Conservation (phyloP, 2,888 invertebrate species). For the Plutella xylostella region DNA sequence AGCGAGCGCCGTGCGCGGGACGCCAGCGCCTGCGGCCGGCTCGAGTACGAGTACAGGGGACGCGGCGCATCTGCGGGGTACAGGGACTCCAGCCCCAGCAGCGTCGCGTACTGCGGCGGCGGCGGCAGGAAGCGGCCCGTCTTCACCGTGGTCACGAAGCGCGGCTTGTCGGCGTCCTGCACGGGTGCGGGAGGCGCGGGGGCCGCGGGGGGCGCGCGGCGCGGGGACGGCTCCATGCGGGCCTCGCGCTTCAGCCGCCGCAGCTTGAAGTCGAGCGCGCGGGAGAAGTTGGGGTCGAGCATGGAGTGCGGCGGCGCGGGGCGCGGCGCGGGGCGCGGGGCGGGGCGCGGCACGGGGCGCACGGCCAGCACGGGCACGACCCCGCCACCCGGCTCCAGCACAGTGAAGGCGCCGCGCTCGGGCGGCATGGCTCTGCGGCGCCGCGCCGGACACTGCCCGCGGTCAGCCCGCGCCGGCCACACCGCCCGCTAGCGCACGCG, state of each 20-base stretch:
- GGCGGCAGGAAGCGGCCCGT: constrained; percentile 84
- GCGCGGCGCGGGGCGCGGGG: constrained; percentile 13
- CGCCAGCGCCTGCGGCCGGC: constrained; percentile 69
- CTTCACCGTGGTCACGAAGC: constrained; percentile 86
- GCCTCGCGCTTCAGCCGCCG: constrained; percentile 73
- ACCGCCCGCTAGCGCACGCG: constrained; percentile 15
- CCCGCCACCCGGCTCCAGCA: constrained; percentile 11
- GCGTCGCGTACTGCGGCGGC: constrained; percentile 75
- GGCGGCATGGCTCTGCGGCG: constrained; percentile 11
- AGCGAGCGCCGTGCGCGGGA: constrained; percentile 27
- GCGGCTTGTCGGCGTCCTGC: constrained; percentile 46
- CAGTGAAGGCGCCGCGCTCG: constrained; percentile 12
- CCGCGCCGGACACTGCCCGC: constrained; percentile 10
- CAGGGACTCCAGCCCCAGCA: constrained; percentile 69
- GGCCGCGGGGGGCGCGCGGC: constrained; percentile 23
- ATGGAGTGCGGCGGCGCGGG: constrained; percentile 27
- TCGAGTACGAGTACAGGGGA: constrained; percentile 75
- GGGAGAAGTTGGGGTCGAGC: constrained; percentile 72
- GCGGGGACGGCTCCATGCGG: constrained; percentile 36
- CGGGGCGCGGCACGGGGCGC: constrained; percentile 15
- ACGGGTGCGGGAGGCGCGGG: constrained; percentile 17
- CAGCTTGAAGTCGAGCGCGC: constrained; percentile 78
- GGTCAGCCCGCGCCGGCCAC: constrained; percentile 13
- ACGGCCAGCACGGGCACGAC: constrained; percentile 13
- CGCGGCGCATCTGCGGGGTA: constrained; percentile 39